Base-by-base conservation (phyloP, 2,797 vertebrate genomes). In the Eulemur rubriventer region DNA sequence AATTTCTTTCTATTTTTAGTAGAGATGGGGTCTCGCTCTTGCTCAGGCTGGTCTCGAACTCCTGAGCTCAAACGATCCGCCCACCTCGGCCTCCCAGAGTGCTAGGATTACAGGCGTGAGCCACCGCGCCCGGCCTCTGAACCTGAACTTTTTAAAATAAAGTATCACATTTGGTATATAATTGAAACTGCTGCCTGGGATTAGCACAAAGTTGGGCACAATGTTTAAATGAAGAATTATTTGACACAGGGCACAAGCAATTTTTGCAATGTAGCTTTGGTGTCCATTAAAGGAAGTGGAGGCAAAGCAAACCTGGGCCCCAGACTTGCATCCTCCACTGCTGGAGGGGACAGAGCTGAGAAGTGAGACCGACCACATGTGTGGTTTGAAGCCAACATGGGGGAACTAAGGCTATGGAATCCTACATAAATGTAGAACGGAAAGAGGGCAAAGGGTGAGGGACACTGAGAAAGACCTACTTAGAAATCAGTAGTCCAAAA, bases 101-200 rank as follows among this genome's bases (percentile, higher is more conserved):
- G n/a, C n/a, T n/a, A n/a, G n/a, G n/a, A n/a, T n/a, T n/a, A n/a
- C n/a, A n/a, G n/a, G n/a, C n/a, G n/a, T n/a, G n/a, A n/a, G n/a
- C n/a, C n/a, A n/a, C n/a, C n/a, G n/a, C n/a, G n/a, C n/a, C n/a
- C n/a, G n/a, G n/a, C n/a, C n/a, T n/a, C n/a, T n/a, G n/a, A n/a
- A n/a, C n/a, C n/a, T n/a, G n/a, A n/a, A 92, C 41, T 96, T 97
- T 79, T 52, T 14, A 94, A 95, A 91, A 87, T 30, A 72, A 76
- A 59, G 43, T 48, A 17, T 86, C 67, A 69, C n/a, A 41, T 46
- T 92, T 65, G 30, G 46, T 72, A 85, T 46, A 92, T 16, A 92
- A 81, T 16, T 6, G 22, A 85, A 92, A 92, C 38, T 92, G 90
- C 50, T 96, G 55, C 43, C 17, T 95, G 22, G 43, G n/a, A 69